A percentile compares a stretch with the other conserved stretches of the same genome.
Evolutionary conservation across 2,797 vertebrate genomes (phyloP).

Genomic region (Hemibagrus guttatus): DNA sequence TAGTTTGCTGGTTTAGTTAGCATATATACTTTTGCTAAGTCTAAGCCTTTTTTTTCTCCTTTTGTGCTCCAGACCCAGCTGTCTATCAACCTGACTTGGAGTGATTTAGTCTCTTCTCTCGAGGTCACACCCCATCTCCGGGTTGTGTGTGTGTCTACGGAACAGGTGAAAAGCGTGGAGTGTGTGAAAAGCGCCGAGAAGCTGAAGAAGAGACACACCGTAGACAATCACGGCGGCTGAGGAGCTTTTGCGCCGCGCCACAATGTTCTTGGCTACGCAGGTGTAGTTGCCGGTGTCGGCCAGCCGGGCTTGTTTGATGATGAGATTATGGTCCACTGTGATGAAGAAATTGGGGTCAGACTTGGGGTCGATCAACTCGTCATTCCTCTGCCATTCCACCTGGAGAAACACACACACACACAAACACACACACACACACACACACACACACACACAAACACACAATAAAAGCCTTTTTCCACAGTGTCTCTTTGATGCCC

Average conservation of each 20-base stretch:
- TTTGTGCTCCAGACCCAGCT: neutral
- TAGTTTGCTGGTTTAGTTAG: too few relatives aligned
- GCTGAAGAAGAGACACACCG: constrained; percentile 73
- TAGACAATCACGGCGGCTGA: constrained; percentile 91
- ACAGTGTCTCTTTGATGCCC: constrained; percentile 52
- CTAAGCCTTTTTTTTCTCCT: neutral
- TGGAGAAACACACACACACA: constrained; percentile 65
- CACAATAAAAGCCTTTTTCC: constrained; percentile 43
- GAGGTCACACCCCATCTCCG: constrained; percentile 47
- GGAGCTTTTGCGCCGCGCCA: constrained; percentile 90
- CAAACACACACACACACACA: constrained; percentile 31
- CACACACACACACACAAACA: constrained; percentile 45
- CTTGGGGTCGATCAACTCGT: constrained; percentile 89
- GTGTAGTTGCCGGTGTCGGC: constrained; percentile 98
- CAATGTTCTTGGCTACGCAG: constrained; percentile 98
- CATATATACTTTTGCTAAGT: neutral
- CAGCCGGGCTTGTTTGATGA: constrained; percentile 93
- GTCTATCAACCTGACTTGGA: constrained; percentile 25
- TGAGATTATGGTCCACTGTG: constrained; percentile 90
- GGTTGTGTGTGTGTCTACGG: constrained; percentile 42
- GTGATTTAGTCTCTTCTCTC: constrained; percentile 44
- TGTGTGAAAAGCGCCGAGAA: constrained; percentile 15
- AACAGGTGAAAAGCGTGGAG: constrained; percentile 25
- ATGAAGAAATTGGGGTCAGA: constrained; percentile 92
- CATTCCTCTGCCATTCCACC: constrained; percentile 98